Conservation (phyloP, 64 coral and sea anemone species). For the Pocillopora verrucosa region DNA sequence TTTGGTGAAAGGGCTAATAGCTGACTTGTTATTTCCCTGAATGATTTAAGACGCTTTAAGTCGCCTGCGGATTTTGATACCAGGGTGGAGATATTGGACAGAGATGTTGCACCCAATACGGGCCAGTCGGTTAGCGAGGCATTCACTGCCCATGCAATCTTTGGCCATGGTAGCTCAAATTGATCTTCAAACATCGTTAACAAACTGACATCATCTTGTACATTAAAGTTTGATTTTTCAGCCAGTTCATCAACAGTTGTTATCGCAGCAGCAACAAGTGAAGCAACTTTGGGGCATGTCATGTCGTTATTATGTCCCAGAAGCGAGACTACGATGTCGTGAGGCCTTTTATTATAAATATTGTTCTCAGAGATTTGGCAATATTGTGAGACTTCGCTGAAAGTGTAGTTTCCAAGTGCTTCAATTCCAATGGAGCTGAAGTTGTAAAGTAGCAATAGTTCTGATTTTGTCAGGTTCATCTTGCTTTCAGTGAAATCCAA, state of each 20-base stretch:
- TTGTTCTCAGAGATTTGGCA: constrained; percentile 33
- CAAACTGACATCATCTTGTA: constrained; percentile 48
- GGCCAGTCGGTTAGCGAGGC: constrained; percentile 66
- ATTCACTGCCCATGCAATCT: constrained; percentile 76
- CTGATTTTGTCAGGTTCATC: constrained; percentile 46
- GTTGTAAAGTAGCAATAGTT: constrained; percentile 53
- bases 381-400: constrained; percentile 51
- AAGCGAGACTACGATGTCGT: constrained; percentile 40
- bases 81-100: constrained; percentile 15
- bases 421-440: constrained; percentile 42
- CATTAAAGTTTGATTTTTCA: constrained; percentile 50
- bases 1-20: background rate
- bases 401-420: constrained; percentile 61
- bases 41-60: background rate
- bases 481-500: constrained; percentile 58
- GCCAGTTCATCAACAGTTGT: constrained; percentile 20
- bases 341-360: constrained; percentile 28
- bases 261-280: constrained; percentile 47
- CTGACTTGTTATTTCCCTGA: background rate
- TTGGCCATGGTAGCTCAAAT: constrained; percentile 60
- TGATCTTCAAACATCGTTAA: constrained; percentile 45
- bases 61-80: background rate
- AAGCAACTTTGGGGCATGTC: constrained; percentile 56
- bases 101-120: constrained; percentile 35
- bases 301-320: constrained; percentile 55